phyloP scores from a whole-genome alignment of 2,113 vertebrate species.

The Pavo muticus region DNA sequence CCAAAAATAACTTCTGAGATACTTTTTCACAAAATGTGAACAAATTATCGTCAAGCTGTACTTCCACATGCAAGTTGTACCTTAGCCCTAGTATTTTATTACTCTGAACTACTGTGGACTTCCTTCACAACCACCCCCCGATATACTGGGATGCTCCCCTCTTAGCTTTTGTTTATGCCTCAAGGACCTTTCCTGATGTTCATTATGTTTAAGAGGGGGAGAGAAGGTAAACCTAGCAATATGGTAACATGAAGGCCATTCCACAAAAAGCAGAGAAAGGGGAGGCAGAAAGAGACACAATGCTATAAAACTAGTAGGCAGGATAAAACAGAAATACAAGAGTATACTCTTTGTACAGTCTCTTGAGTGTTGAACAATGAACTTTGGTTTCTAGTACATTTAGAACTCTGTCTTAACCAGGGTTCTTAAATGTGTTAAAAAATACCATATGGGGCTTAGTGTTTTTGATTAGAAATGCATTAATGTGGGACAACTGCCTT shows the following conservation, averaged over 20 bases:
- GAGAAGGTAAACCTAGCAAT: background rate
- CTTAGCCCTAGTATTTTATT: background rate
- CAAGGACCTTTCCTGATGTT: background rate
- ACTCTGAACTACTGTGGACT: background rate
- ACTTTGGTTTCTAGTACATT: constrained; percentile 40
- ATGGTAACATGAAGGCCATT: background rate
- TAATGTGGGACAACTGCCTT: constrained; percentile 45
- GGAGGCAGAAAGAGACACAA: background rate
- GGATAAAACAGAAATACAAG: constrained; percentile 14
- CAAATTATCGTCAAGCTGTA: background rate
- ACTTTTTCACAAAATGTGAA: background rate
- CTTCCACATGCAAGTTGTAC: background rate
- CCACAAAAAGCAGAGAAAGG: background rate
- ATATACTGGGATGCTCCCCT: background rate
- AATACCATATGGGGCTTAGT: constrained; percentile 25
- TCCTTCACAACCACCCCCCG: background rate
- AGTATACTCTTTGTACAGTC: background rate
- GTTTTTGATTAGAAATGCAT: constrained; percentile 66
- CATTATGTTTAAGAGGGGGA: background rate
- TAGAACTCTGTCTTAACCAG: background rate
- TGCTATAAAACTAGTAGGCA: constrained; percentile 9
- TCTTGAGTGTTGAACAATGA: constrained; percentile 39
- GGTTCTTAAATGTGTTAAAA: constrained; percentile 61
- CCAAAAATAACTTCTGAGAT: background rate
- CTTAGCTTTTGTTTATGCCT: background rate